phyloP scores from a whole-genome alignment of 2,888 invertebrate genomes.

The Sympetrum striolatum region DNA sequence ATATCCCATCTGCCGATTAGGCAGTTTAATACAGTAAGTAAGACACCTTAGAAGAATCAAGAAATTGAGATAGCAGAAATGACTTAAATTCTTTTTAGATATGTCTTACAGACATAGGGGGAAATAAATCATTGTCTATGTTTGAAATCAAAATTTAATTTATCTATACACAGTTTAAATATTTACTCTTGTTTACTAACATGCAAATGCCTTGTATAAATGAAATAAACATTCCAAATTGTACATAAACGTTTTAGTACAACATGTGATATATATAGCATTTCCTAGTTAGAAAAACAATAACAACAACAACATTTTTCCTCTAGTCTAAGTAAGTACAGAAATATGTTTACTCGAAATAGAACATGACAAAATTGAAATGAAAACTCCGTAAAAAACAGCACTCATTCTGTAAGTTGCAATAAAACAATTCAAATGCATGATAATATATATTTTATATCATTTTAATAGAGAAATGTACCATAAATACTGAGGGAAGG shows the following conservation, averaged over 20 bases:
- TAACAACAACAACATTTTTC: constrained; percentile 34
- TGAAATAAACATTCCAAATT: constrained; percentile 3
- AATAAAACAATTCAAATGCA: neutral
- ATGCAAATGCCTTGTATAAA: constrained; percentile 18
- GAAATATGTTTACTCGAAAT: neutral
- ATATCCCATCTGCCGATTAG: no score
- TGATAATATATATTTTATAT: neutral
- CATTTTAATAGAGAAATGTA: neutral
- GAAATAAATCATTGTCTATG: no score
- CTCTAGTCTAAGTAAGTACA: constrained; percentile 7
- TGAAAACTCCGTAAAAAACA: neutral
- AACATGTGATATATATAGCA: constrained; percentile 4
- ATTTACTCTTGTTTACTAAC: constrained; percentile 16
- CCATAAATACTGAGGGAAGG: neutral
- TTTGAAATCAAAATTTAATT: neutral
- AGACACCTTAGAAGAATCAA: no score
- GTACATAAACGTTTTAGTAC: constrained; percentile 15
- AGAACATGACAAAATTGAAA: neutral
- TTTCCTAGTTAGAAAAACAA: constrained; percentile 20
- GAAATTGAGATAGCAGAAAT: no score
- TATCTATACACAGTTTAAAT: constrained; percentile 33
- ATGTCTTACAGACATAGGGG: no score
- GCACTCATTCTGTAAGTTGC: constrained; percentile 1
- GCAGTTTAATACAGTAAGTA: no score
- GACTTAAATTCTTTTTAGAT: no score